Conservation (phyloP, 2,113 vertebrate genomes). For the Sarotherodon lohbergeri region DNA sequence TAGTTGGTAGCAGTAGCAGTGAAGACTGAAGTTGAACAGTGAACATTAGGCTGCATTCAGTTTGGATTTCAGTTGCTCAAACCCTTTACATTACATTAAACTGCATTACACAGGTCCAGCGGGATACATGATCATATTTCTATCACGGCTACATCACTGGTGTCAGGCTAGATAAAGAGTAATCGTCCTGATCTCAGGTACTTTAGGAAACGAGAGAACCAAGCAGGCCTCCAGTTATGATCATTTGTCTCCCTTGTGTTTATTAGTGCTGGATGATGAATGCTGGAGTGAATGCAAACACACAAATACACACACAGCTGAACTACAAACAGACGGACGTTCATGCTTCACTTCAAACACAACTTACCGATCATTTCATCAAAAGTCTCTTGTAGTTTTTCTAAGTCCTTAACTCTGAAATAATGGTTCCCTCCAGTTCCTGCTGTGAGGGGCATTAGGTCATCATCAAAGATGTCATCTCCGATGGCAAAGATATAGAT, state of each 20-base stretch:
- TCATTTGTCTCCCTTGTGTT: not conserved
- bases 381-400: slow-evolving; percentile 40
- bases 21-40: not conserved
- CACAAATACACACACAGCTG: not conserved
- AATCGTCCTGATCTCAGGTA: not conserved
- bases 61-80: not conserved
- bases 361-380: slow-evolving; percentile 69
- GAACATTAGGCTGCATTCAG: not conserved
- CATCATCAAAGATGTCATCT: not conserved
- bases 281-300: not conserved
- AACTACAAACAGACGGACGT: not conserved
- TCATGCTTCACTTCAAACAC: not conserved
- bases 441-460: slow-evolving; percentile 46
- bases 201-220: not conserved
- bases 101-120: not conserved
- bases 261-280: not conserved
- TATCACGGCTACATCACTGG: not conserved
- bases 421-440: slow-evolving; percentile 39
- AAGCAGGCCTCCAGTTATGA: not conserved
- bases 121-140: not conserved
- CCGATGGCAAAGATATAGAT: slow-evolving; percentile 73
- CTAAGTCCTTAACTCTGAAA: slow-evolving; percentile 22
- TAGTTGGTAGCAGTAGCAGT: not conserved
- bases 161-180: not conserved
- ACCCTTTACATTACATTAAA: not conserved